phyloP scores from a whole-genome alignment of 2,888 invertebrate species.

The Salticus scenicus region DNA sequence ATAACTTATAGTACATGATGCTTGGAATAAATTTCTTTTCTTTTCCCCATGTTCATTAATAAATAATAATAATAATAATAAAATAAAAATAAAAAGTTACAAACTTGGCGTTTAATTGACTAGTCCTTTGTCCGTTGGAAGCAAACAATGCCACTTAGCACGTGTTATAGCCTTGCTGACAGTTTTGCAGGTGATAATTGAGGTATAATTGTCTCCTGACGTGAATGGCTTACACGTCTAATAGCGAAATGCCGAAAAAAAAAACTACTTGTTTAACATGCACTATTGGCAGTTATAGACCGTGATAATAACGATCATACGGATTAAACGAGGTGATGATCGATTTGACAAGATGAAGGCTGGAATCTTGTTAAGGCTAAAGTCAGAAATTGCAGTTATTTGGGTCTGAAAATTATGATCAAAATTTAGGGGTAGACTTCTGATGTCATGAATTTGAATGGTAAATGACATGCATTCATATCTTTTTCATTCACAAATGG shows the following conservation, averaged over 20 bases:
- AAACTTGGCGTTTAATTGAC: conserved; percentile 28
- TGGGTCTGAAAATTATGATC: not conserved
- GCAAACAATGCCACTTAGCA: conserved; percentile 24
- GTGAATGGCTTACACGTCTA: conserved; percentile 23
- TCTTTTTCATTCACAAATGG: no score
- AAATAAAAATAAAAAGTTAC: no score
- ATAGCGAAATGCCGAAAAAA: not conserved
- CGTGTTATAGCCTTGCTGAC: conserved; percentile 30
- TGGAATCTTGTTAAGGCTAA: not conserved
- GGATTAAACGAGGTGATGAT: conserved; percentile 25
- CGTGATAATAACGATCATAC: not conserved
- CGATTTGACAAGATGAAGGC: conserved; percentile 17
- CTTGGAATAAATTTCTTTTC: no score
- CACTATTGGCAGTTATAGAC: conserved; percentile 15
- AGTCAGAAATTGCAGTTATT: conserved; percentile 14
- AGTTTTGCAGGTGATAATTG: conserved; percentile 50
- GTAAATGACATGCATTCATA: not conserved
- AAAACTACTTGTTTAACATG: conserved; percentile 32
- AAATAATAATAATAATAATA: no score
- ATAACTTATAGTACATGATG: no score
- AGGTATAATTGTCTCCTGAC: conserved; percentile 46
- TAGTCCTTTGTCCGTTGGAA: conserved; percentile 15
- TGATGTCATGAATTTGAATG: not conserved
- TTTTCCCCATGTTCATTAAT: no score
- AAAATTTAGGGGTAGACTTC: not conserved